phyloP scores from a whole-genome alignment of 2,797 vertebrate species.

The Parotocinclus haroldoi region DNA sequence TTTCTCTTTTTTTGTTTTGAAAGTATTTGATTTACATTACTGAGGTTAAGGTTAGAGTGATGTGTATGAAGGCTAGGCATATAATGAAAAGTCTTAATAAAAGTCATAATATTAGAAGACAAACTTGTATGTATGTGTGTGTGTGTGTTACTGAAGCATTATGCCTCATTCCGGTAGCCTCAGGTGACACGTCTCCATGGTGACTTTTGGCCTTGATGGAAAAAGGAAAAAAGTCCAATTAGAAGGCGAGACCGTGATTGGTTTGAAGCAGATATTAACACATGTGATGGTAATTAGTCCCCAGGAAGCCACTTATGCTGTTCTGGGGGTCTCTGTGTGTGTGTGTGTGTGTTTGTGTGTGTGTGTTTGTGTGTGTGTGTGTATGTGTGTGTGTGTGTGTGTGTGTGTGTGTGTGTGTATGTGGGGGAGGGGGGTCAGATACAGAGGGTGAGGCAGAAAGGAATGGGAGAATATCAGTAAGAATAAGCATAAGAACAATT shows the following conservation, averaged over 20 bases:
- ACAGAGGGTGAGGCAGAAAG: conserved; percentile 1
- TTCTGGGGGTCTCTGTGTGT: no score
- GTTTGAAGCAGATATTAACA: conserved; percentile 89
- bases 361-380: no score
- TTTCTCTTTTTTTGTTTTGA: no score
- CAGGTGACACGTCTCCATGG: conserved; percentile 82
- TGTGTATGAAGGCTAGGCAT: neutral
- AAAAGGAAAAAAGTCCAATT: conserved; percentile 77
- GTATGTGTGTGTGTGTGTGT: no score
- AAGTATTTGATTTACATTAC: neutral
- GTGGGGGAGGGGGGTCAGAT: no score
- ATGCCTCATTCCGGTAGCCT: conserved; percentile 41
- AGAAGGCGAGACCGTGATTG: conserved; percentile 84
- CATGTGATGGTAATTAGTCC: conserved; percentile 92
- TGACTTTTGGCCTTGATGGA: conserved; percentile 81
- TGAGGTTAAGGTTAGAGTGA: conserved; percentile 59
- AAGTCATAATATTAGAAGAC: no score
- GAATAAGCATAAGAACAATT: conserved; percentile 26
- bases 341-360: no score
- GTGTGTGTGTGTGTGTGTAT: no score
- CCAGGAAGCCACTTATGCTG: conserved; percentile 77
- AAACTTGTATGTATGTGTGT: conserved; percentile 28
- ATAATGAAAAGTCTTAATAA: no score
- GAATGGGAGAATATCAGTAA: conserved; percentile 36
- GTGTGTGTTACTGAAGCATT: conserved; percentile 55